These are phyloP conservation scores for Callospermophilus lateralis DNA, from an alignment of 2,113 vertebrate genomes.

Conservation along the genomic window DNA sequence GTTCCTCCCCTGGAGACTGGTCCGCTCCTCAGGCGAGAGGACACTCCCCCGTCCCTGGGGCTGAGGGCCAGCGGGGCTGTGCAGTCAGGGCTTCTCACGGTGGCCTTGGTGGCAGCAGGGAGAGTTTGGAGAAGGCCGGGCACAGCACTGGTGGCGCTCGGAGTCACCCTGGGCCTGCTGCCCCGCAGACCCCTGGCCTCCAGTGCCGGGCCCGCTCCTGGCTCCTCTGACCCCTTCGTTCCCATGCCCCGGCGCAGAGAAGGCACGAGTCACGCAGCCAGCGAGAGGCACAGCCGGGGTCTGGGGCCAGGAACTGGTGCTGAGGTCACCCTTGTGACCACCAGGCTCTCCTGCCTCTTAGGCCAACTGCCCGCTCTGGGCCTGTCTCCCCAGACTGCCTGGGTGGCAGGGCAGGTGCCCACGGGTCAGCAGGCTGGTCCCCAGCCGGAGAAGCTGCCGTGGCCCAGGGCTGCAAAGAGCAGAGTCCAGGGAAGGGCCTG, in stretches of 20 bases:
- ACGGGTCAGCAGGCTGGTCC: not conserved
- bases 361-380: accelerated
- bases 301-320: not conserved
- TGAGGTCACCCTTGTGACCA: not conserved
- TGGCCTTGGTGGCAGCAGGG: not conserved
- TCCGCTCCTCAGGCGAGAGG: not conserved
- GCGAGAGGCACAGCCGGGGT: not conserved
- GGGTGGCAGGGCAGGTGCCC: not conserved
- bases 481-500: not conserved
- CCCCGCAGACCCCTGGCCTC: not conserved
- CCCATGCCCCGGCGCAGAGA: not conserved
- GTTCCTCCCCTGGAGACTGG: not conserved
- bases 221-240: not conserved
- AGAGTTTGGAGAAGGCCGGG: not conserved
- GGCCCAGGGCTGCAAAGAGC: not conserved
- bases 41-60: not conserved
- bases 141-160: accelerated
- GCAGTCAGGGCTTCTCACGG: not conserved
- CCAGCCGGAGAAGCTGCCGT: not conserved
- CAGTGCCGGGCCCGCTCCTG: not conserved
- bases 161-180: not conserved
- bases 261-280: not conserved
- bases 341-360: not conserved
- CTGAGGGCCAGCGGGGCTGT: too few species aligned
- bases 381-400: not conserved